Base-by-base conservation (phyloP, 1,140 invertebrate species). In the Dendrolimus kikuchii region DNA sequence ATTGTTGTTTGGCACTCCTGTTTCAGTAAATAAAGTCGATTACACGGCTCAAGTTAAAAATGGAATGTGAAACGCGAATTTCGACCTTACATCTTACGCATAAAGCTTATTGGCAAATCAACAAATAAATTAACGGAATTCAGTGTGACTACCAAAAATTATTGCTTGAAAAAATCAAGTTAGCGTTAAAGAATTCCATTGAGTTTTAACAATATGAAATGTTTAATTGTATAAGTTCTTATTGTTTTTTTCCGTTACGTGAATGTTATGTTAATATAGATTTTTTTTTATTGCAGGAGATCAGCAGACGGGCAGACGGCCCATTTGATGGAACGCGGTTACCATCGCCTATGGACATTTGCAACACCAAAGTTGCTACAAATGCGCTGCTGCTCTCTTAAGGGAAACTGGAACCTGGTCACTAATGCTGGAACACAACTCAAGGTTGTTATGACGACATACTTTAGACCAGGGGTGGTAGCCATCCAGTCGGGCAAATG, bases 1-100 rank as follows among this genome's bases (percentile, higher is more conserved):
- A 61, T 74, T 74, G 66, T 71, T 51, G 39, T 10, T 39, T 48
- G 58, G 41, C 45, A 70, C 61, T 63, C 53, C 66, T 64, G 65
- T 71, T 66, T 64, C 61, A 60, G 49, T 60, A 44, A 73, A 64
- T 66, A 62, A 68, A 62, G 41, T 50, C 47, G 41, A 60, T 43
- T 57, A 43, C 55, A 46, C 48, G 38, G 8, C 47, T 52, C 23
- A 23, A 1, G 36, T 10, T 5, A 5, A 40, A 23, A 50, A 46
- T 6, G 8, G 7, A 7, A 8, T 23, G 23, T 53, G 8, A n/a
- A 39, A 43, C 5, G 36, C 55, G 38, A 67, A 58, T 71, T 44
- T 54, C 39, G 6, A 48, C 54, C 45, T 59, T 64, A 66, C 41
- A 9, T 0, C 49, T 9, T 43, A 4, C 23, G 0, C 8, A 49